Evolutionary conservation across 2,797 vertebrate genomes (phyloP), one percentile per base, ranked within the genome.

Genomic region (Muraenolepis orangiensis): DNA sequence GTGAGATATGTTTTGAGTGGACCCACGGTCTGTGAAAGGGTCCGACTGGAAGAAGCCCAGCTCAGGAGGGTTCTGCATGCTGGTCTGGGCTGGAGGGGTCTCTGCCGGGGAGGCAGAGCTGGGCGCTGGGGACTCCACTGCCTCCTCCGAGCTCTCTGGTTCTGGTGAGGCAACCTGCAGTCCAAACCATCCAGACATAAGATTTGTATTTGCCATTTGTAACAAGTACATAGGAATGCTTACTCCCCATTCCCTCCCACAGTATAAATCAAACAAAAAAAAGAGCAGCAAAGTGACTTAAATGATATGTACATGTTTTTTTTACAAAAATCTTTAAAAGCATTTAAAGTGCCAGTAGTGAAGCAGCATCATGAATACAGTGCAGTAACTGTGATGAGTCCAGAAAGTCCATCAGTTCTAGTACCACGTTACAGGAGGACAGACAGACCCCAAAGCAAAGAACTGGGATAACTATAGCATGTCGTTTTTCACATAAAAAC

Each of bases 41-140:
- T 99, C 98, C 51, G 95, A 92, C 78, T 97, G 93, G 86, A 99
- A 99, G 91, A 99, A 99, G 84, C 98, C 96, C 88, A 97, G 92
- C 67, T 90, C 94, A 72, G 95, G 87, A 82, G 94, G 92, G 71
- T 94, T 84, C 80, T 93, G 93, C 20, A 94, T 85, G 87, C 90
- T 92, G 82, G 93, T 86, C 79, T 93, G 88, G 0, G 91, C 91
- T 29, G 94, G 89, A 36, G 78, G 78, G 78, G 84, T 77, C 26
- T 73, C 72, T 6, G 80, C 87, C 89, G 93, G 95, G 91, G 94
- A 93, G 92, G 82, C 81, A 87, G 87, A 46, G 23, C 29, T 88
- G 85, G 81, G 92, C 92, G 92, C 95, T 91, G 88, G 87, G 83
- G 78, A 86, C 89, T 89, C 92, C 80, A 91, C 70, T 82, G 81